A percentile compares a stretch with the other conserved stretches of the same genome.
Evolutionary conservation across 23 tunicate genomes (phyloP).

Genomic region (Aplidium turbinatum): DNA sequence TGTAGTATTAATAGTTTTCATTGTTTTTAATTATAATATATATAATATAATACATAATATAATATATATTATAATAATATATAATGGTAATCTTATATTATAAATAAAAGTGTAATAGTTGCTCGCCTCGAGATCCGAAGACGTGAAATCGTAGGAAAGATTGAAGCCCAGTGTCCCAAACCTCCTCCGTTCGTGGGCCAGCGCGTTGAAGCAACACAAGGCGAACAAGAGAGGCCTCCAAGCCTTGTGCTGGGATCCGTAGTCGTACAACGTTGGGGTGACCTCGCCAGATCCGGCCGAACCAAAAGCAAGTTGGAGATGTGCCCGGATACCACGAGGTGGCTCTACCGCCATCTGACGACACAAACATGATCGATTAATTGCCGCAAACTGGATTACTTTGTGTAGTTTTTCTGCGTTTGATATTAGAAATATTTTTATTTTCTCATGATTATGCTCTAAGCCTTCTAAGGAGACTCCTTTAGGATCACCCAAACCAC

Average conservation of each 20-base stretch:
- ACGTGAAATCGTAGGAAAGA: slow-evolving; percentile 81
- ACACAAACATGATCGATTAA: background rate
- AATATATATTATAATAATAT: no score
- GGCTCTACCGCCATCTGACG: slow-evolving; percentile 88
- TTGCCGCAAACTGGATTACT: no score
- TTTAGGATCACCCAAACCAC: no score
- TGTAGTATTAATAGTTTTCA: no score
- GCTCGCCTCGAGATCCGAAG: slow-evolving; percentile 84
- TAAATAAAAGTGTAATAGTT: no score
- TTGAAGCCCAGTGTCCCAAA: slow-evolving; percentile 96
- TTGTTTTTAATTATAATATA: no score
- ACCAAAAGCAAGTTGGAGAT: slow-evolving; percentile 81
- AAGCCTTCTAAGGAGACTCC: no score
- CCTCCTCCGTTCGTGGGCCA: slow-evolving; percentile 79
- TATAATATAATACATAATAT: no score
- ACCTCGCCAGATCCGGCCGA: slow-evolving; percentile 69
- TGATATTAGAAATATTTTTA: no score
- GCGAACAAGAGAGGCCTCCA: slow-evolving; percentile 82
- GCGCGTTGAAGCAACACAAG: slow-evolving; percentile 87
- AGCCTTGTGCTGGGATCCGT: slow-evolving; percentile 46
- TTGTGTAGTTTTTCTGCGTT: no score
- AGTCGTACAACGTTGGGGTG: slow-evolving; percentile 66
- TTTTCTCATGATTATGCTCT: no score
- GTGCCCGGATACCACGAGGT: slow-evolving; percentile 76
- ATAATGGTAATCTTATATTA: no score